Evolutionary conservation across 2,888 invertebrate species (phyloP).

Genomic region (Amphipoea oculea): DNA sequence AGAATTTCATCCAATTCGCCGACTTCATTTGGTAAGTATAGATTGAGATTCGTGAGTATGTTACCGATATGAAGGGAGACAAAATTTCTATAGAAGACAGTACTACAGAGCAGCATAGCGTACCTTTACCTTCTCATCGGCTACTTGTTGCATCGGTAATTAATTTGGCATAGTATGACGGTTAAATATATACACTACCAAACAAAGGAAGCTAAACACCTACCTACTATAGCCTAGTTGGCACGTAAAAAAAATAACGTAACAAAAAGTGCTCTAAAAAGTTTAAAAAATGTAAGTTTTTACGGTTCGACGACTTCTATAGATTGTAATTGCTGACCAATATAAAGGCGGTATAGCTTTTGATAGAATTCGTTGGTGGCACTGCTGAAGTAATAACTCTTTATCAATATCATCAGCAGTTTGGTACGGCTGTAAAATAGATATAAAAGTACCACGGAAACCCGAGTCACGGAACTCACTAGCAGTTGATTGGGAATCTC

Average conservation of each 20-base stretch:
- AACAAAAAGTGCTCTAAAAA: conserved; percentile 30
- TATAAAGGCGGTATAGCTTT: neutral
- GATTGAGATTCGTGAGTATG: neutral
- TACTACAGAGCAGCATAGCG: neutral
- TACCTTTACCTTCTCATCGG: neutral
- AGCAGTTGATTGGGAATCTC: conserved; percentile 7
- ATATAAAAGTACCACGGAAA: conserved; percentile 17
- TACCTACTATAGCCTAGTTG: neutral
- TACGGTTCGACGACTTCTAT: conserved; percentile 16
- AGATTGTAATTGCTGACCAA: neutral
- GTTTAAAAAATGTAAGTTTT: neutral
- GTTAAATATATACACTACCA: conserved; percentile 1
- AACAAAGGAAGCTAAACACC: conserved; percentile 5
- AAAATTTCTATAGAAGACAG: neutral
- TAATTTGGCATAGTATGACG: neutral
- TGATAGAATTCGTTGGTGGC: neutral
- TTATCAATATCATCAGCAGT: conserved; percentile 23
- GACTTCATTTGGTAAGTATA: neutral
- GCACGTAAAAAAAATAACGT: neutral
- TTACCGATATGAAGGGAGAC: neutral
- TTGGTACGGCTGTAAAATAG: conserved; percentile 13
- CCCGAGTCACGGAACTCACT: conserved; percentile 27
- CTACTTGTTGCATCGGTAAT: neutral
- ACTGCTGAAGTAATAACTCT: conserved; percentile 4
- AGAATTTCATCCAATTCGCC: neutral